Percentiles rank a stretch among this genome's conserved stretches.
phyloP scores from a whole-genome alignment of 2,888 invertebrate species.

The Diarsia mendica region DNA sequence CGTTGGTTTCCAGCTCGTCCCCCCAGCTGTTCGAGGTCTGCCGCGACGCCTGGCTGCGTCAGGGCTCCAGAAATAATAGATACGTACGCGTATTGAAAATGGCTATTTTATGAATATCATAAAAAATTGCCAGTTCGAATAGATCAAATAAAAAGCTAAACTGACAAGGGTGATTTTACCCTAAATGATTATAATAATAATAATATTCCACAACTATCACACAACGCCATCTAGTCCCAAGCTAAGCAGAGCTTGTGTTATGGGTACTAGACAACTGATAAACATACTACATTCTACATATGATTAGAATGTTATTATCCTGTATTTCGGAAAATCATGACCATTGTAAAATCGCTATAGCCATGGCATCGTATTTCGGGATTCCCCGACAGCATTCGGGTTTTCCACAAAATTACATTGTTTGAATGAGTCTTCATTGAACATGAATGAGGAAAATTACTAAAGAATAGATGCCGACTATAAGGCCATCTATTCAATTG shows the following conservation, averaged over 20 bases:
- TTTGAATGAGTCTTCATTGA: constrained; percentile 24
- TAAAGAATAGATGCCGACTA: neutral
- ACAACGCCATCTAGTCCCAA: too few relatives aligned
- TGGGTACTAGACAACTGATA: too few relatives aligned
- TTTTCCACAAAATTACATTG: constrained; percentile 23
- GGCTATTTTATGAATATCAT: neutral
- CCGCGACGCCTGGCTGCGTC: too few relatives aligned
- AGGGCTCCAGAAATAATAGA: too few relatives aligned
- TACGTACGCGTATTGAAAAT: too few relatives aligned
- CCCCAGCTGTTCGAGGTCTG: too few relatives aligned
- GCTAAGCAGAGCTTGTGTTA: too few relatives aligned
- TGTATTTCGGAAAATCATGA: neutral
- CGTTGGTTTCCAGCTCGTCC: too few relatives aligned
- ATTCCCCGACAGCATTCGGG: constrained; percentile 10
- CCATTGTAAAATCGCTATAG: neutral
- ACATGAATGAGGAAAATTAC: constrained; percentile 42
- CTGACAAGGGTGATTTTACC: neutral
- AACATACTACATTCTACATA: too few relatives aligned
- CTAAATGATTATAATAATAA: too few relatives aligned
- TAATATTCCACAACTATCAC: too few relatives aligned
- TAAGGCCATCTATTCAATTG: constrained; percentile 2
- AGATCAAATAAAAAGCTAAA: neutral
- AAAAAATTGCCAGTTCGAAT: neutral
- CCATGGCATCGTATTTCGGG: neutral
- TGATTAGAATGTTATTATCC: neutral